These are phyloP conservation scores for Saguinus midas DNA, from an alignment of 2,113 vertebrate genomes.

Conservation along the genomic window DNA sequence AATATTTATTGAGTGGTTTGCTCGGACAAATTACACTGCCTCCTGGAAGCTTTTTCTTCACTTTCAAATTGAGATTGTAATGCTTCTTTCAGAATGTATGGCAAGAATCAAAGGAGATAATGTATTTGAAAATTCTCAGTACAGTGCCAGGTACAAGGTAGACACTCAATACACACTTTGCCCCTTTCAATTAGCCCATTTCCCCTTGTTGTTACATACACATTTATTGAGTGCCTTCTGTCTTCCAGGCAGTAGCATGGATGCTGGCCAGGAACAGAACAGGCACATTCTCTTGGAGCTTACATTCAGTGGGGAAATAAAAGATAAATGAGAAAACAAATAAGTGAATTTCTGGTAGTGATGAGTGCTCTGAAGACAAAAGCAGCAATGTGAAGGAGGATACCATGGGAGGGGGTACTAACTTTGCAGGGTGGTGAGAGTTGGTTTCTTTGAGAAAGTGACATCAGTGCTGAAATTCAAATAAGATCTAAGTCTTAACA, in stretches of 20 bases:
- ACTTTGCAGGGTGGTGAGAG: background rate
- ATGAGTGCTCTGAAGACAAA: background rate
- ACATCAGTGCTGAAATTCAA: background rate
- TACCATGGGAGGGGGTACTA: background rate
- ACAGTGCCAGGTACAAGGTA: background rate
- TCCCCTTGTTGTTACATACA: background rate
- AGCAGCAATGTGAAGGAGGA: background rate
- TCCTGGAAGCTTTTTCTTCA: background rate
- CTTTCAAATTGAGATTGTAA: background rate
- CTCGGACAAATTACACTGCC: background rate
- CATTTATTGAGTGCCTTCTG: background rate
- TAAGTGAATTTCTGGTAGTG: background rate
- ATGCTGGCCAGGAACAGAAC: background rate
- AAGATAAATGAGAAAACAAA: background rate
- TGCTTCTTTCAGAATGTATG: background rate
- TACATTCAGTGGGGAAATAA: background rate
- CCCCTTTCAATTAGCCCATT: background rate
- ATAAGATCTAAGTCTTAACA: background rate
- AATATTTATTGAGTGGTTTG: background rate
- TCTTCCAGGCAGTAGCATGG: background rate
- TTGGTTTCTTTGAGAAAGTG: background rate
- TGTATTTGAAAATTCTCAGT: background rate
- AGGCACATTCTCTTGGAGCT: background rate
- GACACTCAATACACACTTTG: background rate
- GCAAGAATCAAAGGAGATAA: background rate